Conservation (phyloP, 1,140 invertebrate genomes). For the Hetaerina americana region DNA sequence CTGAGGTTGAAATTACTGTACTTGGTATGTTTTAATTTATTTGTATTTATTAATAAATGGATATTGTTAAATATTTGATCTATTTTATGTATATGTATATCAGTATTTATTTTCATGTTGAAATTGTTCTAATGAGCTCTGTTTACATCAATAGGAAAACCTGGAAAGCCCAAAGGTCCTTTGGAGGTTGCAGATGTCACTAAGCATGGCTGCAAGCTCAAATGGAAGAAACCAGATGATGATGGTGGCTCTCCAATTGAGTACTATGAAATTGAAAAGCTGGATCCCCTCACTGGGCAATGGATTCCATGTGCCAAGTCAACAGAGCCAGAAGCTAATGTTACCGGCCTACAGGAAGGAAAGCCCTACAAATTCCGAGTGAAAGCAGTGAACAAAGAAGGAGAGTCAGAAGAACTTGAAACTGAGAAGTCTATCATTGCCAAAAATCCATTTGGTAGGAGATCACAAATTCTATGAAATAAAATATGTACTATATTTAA, state of each 20-base stretch:
- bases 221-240: conserved; percentile 88
- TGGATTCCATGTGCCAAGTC: conserved; percentile 81
- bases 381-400: conserved; percentile 96
- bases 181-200: conserved; percentile 79
- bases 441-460: conserved; percentile 92
- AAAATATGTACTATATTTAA: neutral
- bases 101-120: neutral
- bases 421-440: conserved; percentile 89
- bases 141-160: conserved; percentile 35
- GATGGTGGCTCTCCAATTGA: conserved; percentile 85
- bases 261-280: conserved; percentile 95
- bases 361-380: conserved; percentile 99
- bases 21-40: conserved; percentile 40
- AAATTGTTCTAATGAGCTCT: neutral
- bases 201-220: conserved; percentile 85
- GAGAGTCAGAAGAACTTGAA: conserved; percentile 90
- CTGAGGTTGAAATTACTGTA: conserved; percentile 79
- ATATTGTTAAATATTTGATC: neutral
- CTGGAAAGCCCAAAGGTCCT: conserved; percentile 71
- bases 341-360: conserved; percentile 77
- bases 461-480: neutral
- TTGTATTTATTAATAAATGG: neutral
- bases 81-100: neutral
- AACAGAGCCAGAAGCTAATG: conserved; percentile 63
- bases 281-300: conserved; percentile 82